Evolutionary conservation across 2,888 invertebrate species (phyloP).

Genomic region (Drosophila neonasuta): DNA sequence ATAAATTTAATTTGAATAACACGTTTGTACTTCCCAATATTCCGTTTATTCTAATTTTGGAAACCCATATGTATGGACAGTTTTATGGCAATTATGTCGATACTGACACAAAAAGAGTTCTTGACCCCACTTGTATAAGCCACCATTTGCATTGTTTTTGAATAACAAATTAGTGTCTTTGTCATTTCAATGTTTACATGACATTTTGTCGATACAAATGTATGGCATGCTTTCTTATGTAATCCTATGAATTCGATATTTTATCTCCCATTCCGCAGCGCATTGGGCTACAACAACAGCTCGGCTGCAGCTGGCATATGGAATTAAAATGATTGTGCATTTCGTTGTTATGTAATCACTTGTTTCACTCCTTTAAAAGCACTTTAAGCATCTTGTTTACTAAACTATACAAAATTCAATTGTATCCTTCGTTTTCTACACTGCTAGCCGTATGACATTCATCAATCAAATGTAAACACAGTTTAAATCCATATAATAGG

Average conservation of each 20-base stretch:
- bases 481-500: too few species aligned
- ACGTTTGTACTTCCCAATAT: too few species aligned
- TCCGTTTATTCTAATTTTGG: not conserved
- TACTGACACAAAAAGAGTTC: not conserved
- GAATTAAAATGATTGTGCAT: not conserved
- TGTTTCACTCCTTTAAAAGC: slow-evolving; percentile 16
- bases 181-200: slow-evolving; percentile 11
- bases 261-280: not conserved
- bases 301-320: not conserved
- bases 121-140: not conserved
- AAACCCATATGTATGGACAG: not conserved
- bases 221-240: too few species aligned
- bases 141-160: not conserved
- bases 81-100: not conserved
- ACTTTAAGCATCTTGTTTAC: too few species aligned
- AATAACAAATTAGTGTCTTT: not conserved
- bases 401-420: too few species aligned
- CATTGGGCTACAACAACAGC: not conserved
- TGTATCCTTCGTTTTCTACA: too few species aligned
- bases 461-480: too few species aligned
- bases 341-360: slow-evolving; percentile 37
- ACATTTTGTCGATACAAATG: slow-evolving; percentile 1
- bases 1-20: not conserved
- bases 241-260: not conserved
- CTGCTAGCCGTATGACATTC: too few species aligned